Evolutionary conservation across 2,113 vertebrate genomes (phyloP), one percentile per base, ranked within the genome.

Genomic region (Microcebus ravelobensis): DNA sequence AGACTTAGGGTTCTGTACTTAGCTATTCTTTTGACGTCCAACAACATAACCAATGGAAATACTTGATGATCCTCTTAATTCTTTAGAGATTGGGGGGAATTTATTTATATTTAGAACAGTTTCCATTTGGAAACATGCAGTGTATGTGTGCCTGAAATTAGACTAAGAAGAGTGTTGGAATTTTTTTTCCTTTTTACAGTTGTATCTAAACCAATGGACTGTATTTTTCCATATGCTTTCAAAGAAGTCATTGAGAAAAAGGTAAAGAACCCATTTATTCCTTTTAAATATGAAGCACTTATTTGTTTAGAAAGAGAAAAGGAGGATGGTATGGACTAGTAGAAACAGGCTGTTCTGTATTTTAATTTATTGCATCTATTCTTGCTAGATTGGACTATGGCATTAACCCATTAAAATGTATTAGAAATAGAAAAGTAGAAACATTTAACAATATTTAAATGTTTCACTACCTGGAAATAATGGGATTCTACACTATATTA

Each of bases 191-290:
- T 94, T 95, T 36, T 93, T 91, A 84, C 98, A 99, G 99, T 98
- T 98, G 98, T 99, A 96, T 99, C 99, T 97, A 99, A 99, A 96
- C 99, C 99, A 0, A 99, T 92, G 0, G 99, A 99, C 98, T 99
- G 99, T 96, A 99, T 99, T 98, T 99, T 99, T 92, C 99, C 99
- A 5, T 99, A 99, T 94, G 99, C 99, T 98, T 99, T 99, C 97
- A 99, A 99, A 90, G 99, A 99, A 67, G 98, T 98, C 0, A 95
- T 99, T 93, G 99, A 97, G 96, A 99, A 98, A 97, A 99, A 99
- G 99, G 99, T 99, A 98, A 99, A 73, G 4, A 93, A 90, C 8
- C 83, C 71, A 59, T 94, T 82, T 63, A 93, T 96, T 96, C 8
- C 29, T 90, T 76, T 85, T 96, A 96, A 82, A 81, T 86, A 21